Conservation (phyloP, 2,888 invertebrate genomes). For the Calephelis perditalis region DNA sequence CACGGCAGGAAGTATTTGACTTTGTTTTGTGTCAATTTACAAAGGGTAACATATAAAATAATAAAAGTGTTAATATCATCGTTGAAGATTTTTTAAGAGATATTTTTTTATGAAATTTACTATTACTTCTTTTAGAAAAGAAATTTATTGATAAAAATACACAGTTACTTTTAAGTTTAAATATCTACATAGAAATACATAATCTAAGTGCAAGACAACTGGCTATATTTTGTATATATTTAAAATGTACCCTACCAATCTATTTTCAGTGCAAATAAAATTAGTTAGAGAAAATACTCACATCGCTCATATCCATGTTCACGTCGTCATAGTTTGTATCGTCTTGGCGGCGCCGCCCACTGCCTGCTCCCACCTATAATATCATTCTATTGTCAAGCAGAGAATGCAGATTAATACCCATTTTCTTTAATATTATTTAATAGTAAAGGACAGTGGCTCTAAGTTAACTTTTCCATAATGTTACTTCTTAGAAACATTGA, state of each 20-base stretch:
- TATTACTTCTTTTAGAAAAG: constrained; percentile 14
- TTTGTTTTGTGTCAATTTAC: constrained; percentile 78
- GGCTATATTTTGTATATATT: constrained; percentile 4
- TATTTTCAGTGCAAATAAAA: constrained; percentile 11
- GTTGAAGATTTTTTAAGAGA: constrained; percentile 48
- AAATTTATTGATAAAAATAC: not conserved
- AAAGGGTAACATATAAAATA: constrained; percentile 79
- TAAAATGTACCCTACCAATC: constrained; percentile 7
- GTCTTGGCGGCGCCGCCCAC: constrained; percentile 60
- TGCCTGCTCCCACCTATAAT: constrained; percentile 63
- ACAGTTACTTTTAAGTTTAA: not conserved
- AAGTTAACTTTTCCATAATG: too few species aligned
- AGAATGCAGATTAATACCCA: constrained; percentile 73
- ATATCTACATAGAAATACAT: constrained; percentile 18
- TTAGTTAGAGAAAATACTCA: constrained; percentile 46
- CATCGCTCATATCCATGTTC: constrained; percentile 89
- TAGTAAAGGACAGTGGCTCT: not conserved
- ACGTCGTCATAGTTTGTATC: constrained; percentile 87
- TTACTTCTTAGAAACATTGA: too few species aligned
- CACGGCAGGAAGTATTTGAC: constrained; percentile 68
- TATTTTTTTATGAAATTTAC: constrained; percentile 26
- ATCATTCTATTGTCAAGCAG: constrained; percentile 79
- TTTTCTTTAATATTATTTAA: constrained; percentile 19
- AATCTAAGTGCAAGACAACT: constrained; percentile 15
- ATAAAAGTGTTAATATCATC: constrained; percentile 78